Evolutionary conservation across 2,113 vertebrate species (phyloP).

Genomic region (Alligator sinensis): DNA sequence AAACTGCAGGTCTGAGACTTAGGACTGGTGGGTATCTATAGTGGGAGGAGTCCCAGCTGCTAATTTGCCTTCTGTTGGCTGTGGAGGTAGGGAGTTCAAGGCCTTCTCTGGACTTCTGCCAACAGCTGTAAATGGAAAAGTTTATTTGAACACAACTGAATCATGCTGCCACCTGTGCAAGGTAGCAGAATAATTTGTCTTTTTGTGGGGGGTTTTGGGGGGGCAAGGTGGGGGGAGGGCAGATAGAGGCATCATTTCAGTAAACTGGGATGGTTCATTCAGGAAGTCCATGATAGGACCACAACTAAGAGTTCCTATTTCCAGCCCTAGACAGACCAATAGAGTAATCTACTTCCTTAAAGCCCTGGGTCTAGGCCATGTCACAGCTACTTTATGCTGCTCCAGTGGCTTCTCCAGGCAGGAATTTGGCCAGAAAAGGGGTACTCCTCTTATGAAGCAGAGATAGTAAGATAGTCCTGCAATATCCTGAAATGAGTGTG

Average conservation of each 20-base stretch:
- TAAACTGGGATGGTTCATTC: rapidly evolving
- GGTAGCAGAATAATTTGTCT: no score
- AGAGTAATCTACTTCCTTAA: background rate
- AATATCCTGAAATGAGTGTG: background rate
- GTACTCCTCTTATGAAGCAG: background rate
- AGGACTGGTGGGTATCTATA: background rate
- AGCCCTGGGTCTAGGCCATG: background rate
- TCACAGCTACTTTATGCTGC: background rate
- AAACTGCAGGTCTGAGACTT: background rate
- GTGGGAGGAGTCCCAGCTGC: background rate
- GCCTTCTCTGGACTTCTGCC: no score
- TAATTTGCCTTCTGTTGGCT: no score
- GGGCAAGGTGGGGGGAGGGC: background rate
- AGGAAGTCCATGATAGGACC: background rate
- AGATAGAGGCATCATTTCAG: background rate
- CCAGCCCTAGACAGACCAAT: background rate
- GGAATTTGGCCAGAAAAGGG: background rate
- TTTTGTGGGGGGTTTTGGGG: no score
- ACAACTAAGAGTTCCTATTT: background rate
- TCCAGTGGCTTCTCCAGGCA: background rate
- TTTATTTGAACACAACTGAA: no score
- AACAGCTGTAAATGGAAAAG: no score
- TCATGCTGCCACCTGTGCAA: no score
- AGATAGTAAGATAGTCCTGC: background rate
- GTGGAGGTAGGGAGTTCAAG: no score